These are phyloP conservation scores for Drymonia ruficornis DNA, from an alignment of 2,888 invertebrate species.

Conservation along the genomic window DNA sequence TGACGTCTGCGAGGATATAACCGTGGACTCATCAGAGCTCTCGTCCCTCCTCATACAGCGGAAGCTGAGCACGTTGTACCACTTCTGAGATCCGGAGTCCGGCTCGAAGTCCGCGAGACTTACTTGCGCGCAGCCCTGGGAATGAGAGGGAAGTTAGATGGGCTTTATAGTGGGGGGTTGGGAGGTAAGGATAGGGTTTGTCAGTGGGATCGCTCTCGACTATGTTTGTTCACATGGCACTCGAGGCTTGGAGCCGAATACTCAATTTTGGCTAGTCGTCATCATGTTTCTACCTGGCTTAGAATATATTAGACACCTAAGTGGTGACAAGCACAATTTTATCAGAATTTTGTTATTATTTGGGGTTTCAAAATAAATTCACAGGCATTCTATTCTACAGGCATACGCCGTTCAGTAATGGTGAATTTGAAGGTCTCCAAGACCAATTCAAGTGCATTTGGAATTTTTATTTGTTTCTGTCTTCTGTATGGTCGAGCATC, in stretches of 20 bases:
- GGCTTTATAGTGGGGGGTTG: not conserved
- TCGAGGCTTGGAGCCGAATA: constrained; percentile 75
- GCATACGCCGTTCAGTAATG: too few relatives aligned
- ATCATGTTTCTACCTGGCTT: constrained; percentile 64
- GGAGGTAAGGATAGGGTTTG: not conserved
- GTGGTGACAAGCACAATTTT: too few relatives aligned
- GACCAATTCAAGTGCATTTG: too few relatives aligned
- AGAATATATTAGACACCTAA: too few relatives aligned
- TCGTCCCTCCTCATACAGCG: constrained; percentile 89
- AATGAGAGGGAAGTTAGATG: constrained; percentile 26
- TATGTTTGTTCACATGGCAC: constrained; percentile 73
- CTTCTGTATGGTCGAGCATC: too few relatives aligned
- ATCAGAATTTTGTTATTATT: too few relatives aligned
- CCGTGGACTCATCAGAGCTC: constrained; percentile 98
- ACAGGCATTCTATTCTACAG: too few relatives aligned
- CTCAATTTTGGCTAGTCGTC: constrained; percentile 83
- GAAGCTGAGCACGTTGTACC: constrained; percentile 96
- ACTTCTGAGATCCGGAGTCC: constrained; percentile 91
- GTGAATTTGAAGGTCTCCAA: too few relatives aligned
- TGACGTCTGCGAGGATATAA: constrained; percentile 98
- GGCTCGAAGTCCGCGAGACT: constrained; percentile 97
- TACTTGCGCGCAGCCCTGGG: constrained; percentile 97
- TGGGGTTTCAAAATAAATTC: too few relatives aligned
- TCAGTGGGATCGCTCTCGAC: constrained; percentile 82
- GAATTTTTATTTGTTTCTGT: too few relatives aligned